Base-by-base conservation (phyloP, 2,888 invertebrate genomes). In the Ophion obscuratus region DNA sequence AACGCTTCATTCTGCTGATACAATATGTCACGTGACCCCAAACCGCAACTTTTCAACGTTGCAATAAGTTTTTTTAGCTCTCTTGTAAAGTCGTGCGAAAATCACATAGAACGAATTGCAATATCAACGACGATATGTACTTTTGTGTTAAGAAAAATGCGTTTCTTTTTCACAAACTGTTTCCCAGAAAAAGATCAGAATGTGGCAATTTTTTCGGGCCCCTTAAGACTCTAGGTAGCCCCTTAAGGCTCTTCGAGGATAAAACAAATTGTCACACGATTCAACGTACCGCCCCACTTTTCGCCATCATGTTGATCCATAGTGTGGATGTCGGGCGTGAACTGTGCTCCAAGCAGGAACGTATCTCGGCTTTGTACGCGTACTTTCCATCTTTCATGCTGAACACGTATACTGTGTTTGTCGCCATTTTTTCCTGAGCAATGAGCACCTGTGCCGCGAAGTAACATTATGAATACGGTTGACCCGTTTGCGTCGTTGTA, bases 351-450 rank as follows among this genome's bases (percentile, higher is more conserved):
- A 98, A 94, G 92, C 98, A 98, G 0, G 99, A 99, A 64, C 99
- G 95, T 89, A 99, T 99, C 95, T 99, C 99, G 83, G 99, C 97
- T 95, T 99, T 99, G 93, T 97, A 99, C 0, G 99, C 99, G 95
- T 98, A 99, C 94, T 99, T 99, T 36, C 99, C 98, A 94, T 99
- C 99, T 95, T 99, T 99, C 98, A 99, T 99, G 91, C 98, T 97
- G 93, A 99, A 99, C 17, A 99, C 99, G 95, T 99, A 99, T 1
- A 99, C 99, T 68, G 99, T 99, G 93, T 99, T 99, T 9, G 99
- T 99, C 7, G 99, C 99, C 99, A 99, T 99, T 95, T 99, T 99
- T 94, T 99, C 99, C 94, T 99, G 99, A 0, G 99, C 99, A 94
- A 99, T 99, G 53, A 99, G 95, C 3, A 99, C 96, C 95, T 95